These are phyloP conservation scores for Notothenia coriiceps DNA, from an alignment of 2,113 vertebrate genomes.

Conservation along the genomic window DNA sequence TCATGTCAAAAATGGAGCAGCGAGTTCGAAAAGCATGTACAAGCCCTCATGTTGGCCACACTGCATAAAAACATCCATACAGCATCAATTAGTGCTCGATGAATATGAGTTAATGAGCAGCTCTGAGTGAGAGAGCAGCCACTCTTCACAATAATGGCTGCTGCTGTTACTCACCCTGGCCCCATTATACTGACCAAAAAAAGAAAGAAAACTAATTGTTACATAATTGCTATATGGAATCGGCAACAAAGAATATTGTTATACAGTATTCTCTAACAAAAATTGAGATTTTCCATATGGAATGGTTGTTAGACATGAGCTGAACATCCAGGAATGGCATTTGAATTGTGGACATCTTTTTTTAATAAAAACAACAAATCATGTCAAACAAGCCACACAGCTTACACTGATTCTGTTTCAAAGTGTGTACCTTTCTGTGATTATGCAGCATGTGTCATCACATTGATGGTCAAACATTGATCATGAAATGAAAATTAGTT, in stretches of 20 bases:
- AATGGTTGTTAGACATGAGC: too few species aligned
- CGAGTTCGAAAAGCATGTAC: conserved; percentile 24
- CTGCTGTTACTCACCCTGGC: conserved; percentile 15
- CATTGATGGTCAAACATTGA: background rate
- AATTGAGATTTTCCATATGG: too few species aligned
- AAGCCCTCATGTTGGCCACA: conserved; percentile 16
- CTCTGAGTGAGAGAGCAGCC: conserved; percentile 38
- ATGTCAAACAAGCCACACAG: background rate
- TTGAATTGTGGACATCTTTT: background rate
- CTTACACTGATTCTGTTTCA: background rate
- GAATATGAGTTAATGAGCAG: conserved; percentile 45
- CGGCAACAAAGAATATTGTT: background rate
- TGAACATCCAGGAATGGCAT: background rate
- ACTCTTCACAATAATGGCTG: conserved; percentile 53
- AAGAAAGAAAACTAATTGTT: background rate
- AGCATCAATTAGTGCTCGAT: conserved; percentile 43
- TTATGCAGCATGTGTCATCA: background rate
- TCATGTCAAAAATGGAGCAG: background rate
- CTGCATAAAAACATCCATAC: conserved; percentile 35
- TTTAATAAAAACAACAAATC: too few species aligned
- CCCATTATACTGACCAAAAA: background rate
- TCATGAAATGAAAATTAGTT: too few species aligned
- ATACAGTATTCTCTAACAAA: background rate
- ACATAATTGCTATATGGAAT: background rate
- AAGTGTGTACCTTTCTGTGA: too few species aligned